These are phyloP conservation scores for Chloebia gouldiae DNA, from an alignment of 2,113 vertebrate species.

Conservation along the genomic window DNA sequence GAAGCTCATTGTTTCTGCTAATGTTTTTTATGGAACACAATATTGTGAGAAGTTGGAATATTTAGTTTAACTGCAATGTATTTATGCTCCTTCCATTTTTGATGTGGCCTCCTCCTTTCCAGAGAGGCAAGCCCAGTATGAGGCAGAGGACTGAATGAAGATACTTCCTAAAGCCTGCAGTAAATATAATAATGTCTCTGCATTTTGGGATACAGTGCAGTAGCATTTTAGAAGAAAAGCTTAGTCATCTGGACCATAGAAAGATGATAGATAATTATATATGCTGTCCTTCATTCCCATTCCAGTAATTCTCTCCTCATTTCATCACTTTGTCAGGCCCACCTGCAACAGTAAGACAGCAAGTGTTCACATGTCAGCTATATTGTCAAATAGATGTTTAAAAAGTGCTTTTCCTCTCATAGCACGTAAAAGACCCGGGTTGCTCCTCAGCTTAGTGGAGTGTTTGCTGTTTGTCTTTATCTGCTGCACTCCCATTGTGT, in stretches of 20 bases:
- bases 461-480: neutral
- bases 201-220: neutral
- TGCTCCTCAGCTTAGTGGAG: neutral
- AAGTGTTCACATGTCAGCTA: neutral
- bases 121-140: neutral
- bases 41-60: neutral
- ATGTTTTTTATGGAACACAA: neutral
- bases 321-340: neutral
- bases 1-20: neutral
- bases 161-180: neutral
- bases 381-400: neutral
- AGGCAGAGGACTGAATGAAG: neutral
- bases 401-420: neutral
- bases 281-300: neutral
- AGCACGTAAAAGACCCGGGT: accelerated
- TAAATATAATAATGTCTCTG: neutral
- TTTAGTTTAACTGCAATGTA: neutral
- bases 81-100: neutral
- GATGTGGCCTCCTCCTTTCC: neutral
- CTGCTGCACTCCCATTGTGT: neutral
- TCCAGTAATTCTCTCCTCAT: neutral
- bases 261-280: neutral
- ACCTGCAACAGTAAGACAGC: neutral
- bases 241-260: neutral
- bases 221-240: neutral